phyloP scores from a whole-genome alignment of 2,888 invertebrate species.

The Mythimna loreyi region DNA sequence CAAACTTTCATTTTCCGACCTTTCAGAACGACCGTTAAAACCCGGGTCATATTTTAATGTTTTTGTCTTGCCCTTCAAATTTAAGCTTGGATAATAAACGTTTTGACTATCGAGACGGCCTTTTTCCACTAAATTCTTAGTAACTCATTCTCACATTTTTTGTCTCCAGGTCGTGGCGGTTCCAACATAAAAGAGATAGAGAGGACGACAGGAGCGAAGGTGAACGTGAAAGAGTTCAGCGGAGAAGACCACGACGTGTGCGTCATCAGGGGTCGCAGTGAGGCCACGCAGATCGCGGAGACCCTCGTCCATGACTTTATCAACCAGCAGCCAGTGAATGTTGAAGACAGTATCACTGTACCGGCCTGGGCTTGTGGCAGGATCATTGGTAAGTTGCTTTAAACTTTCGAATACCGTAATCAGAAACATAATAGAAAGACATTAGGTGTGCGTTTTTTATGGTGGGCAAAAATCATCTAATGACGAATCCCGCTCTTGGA shows the following conservation, averaged over 20 bases:
- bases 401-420: too few species aligned
- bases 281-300: conserved; percentile 93
- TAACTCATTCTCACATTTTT: conserved; percentile 2
- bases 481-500: too few species aligned
- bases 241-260: conserved; percentile 92
- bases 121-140: not conserved
- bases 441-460: too few species aligned
- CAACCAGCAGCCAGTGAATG: conserved; percentile 93
- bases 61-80: too few species aligned
- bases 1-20: too few species aligned
- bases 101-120: too few species aligned
- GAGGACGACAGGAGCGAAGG: conserved; percentile 92
- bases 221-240: conserved; percentile 73
- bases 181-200: conserved; percentile 94
- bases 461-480: too few species aligned
- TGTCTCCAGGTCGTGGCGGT: conserved; percentile 92
- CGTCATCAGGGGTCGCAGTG: conserved; percentile 93
- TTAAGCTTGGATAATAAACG: too few species aligned
- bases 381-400: conserved; percentile 91
- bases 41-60: not conserved
- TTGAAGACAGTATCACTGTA: conserved; percentile 92
- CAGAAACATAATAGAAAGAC: too few species aligned
- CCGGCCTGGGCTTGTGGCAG: conserved; percentile 92
- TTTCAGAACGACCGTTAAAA: too few species aligned
- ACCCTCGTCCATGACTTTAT: conserved; percentile 92